These are phyloP conservation scores for Poecilia wingei DNA, from an alignment of 2,797 vertebrate genomes.

Conservation along the genomic window DNA sequence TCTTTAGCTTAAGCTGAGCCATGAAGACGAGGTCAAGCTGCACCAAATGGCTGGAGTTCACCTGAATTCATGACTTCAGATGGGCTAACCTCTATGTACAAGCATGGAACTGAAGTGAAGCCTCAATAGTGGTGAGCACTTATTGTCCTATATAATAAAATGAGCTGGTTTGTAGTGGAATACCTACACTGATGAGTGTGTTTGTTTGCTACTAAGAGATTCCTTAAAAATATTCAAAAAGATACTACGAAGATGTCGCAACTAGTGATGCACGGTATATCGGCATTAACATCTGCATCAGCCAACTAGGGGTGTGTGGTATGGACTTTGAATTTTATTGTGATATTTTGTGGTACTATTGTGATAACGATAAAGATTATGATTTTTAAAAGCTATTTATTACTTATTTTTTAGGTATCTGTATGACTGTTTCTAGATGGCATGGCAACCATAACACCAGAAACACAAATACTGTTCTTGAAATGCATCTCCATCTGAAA, in stretches of 20 bases:
- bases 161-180: background rate
- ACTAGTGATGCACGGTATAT: too few relatives aligned
- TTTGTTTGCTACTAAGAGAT: background rate
- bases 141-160: background rate
- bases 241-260: too few relatives aligned
- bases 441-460: too few relatives aligned
- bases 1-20: conserved; percentile 28
- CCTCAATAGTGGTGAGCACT: background rate
- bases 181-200: background rate
- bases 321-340: too few relatives aligned
- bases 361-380: too few relatives aligned
- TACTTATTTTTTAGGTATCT: too few relatives aligned
- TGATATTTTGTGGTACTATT: too few relatives aligned
- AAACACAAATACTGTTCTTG: too few relatives aligned
- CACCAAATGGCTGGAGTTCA: conserved; percentile 3
- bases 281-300: too few relatives aligned
- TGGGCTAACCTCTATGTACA: conserved; percentile 3
- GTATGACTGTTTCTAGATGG: too few relatives aligned
- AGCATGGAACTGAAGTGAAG: background rate
- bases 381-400: too few relatives aligned
- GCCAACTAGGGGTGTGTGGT: too few relatives aligned
- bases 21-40: conserved; percentile 24
- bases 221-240: background rate
- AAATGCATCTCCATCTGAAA: background rate
- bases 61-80: background rate